Evolutionary conservation across 2,888 invertebrate species (phyloP).

Genomic region (Agonum fuliginosum): DNA sequence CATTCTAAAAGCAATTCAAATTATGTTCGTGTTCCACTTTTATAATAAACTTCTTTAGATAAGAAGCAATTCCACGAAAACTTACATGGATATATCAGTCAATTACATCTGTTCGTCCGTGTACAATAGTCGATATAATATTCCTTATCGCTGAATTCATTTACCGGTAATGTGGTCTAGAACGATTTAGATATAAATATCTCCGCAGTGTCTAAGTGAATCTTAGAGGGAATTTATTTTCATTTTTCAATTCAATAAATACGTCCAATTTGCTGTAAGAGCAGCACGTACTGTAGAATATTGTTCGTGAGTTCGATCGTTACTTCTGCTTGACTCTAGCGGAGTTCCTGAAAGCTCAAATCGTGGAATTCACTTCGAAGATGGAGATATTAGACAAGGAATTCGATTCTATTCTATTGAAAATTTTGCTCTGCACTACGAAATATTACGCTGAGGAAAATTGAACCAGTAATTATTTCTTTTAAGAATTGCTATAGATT

Average conservation of each 20-base stretch:
- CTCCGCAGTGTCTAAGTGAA: conserved; percentile 3
- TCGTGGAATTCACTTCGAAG: background rate
- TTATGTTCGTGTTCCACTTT: background rate
- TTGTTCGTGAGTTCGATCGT: conserved; percentile 8
- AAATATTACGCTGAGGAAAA: too few species aligned
- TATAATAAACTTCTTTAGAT: too few species aligned
- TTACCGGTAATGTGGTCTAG: background rate
- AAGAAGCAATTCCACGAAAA: background rate
- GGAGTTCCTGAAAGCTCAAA: background rate
- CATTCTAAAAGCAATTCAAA: too few species aligned
- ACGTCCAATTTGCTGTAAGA: conserved; percentile 40
- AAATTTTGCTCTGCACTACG: too few species aligned
- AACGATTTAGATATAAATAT: conserved; percentile 5
- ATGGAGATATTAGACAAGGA: background rate
- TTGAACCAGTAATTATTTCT: too few species aligned
- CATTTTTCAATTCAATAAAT: conserved; percentile 54
- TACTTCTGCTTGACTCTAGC: background rate
- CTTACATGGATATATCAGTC: background rate
- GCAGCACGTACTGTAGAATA: conserved; percentile 29
- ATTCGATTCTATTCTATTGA: too few species aligned
- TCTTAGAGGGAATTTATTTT: conserved; percentile 36
- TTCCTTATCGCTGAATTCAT: background rate
- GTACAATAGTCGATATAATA: background rate
- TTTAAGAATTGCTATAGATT: too few species aligned
- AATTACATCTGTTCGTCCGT: background rate